These are phyloP conservation scores for Hydrolagus affinis DNA, from an alignment of 2,113 vertebrate species.

Conservation along the genomic window DNA sequence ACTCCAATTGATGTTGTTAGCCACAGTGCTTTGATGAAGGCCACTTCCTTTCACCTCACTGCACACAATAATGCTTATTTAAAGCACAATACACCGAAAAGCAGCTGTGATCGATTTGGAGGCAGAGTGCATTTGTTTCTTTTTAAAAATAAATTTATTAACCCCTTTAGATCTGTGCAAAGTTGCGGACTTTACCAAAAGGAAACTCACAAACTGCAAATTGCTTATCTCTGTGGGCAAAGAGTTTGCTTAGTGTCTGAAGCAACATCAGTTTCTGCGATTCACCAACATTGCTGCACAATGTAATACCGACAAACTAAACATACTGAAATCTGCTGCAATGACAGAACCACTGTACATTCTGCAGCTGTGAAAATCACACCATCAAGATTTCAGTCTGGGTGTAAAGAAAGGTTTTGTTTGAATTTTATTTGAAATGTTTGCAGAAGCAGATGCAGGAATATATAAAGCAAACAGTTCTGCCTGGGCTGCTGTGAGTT, in stretches of 20 bases:
- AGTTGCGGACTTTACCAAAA: background rate
- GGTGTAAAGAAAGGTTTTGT: conserved; percentile 4
- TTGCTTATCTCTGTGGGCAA: background rate
- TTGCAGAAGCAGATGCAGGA: background rate
- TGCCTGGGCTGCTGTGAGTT: background rate
- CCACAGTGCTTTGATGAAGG: conserved; percentile 57
- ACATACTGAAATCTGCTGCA: conserved; percentile 14
- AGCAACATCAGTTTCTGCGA: conserved; percentile 14
- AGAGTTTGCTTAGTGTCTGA: background rate
- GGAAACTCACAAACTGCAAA: background rate
- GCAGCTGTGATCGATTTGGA: background rate
- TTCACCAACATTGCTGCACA: conserved; percentile 19
- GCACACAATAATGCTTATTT: conserved; percentile 35
- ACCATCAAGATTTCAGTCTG: background rate
- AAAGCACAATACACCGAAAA: conserved; percentile 20
- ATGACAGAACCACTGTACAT: background rate
- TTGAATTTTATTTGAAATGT: conserved; percentile 2
- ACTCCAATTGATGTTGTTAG: conserved; percentile 58
- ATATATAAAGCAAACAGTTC: background rate
- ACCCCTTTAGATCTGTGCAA: background rate
- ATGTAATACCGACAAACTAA: background rate
- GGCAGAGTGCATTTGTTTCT: conserved; percentile 25
- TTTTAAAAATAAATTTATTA: conserved; percentile 34
- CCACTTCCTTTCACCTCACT: conserved; percentile 63
- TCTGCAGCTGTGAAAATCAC: conserved; percentile 28